Conservation (phyloP, 2,113 vertebrate genomes). For the Oncorhynchus kisutch region DNA sequence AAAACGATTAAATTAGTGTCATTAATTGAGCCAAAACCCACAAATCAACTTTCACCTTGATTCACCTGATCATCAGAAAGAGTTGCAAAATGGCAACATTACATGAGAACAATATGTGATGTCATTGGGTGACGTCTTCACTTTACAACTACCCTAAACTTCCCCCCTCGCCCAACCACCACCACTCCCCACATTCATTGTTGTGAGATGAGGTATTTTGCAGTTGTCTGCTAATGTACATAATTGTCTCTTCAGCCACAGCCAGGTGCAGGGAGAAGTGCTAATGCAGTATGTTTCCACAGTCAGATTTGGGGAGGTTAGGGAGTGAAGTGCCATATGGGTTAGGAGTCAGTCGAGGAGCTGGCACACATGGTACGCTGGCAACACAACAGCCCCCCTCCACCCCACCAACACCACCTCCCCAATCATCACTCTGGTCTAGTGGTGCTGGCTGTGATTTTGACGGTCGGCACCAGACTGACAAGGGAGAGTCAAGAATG, state of each 20-base stretch:
- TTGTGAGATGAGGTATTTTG: constrained; percentile 30
- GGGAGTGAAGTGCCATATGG: constrained; percentile 27
- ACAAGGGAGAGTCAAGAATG: constrained; percentile 55
- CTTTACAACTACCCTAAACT: not conserved
- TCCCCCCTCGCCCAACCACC: not conserved
- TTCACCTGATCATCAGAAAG: not conserved
- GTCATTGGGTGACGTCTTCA: constrained; percentile 26
- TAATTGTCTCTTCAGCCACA: constrained; percentile 39
- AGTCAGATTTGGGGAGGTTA: not conserved
- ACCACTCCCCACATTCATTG: constrained; percentile 15
- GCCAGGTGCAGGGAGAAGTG: constrained; percentile 48
- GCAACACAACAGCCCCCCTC: constrained; percentile 16
- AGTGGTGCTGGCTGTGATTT: constrained; percentile 37
- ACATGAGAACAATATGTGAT: not conserved
- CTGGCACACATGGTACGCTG: constrained; percentile 42
- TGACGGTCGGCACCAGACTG: constrained; percentile 38
- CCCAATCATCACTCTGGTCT: constrained; percentile 10
- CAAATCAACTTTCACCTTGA: not conserved
- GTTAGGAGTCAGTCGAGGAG: constrained; percentile 47
- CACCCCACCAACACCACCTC: constrained; percentile 16
- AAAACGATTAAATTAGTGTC: not conserved
- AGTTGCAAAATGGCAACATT: not conserved
- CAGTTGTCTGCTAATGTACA: constrained; percentile 40
- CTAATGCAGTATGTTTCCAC: constrained; percentile 39
- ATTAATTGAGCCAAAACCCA: not conserved